Evolutionary conservation across 2,113 vertebrate genomes (phyloP).

Genomic region (Seriola dumerili): DNA sequence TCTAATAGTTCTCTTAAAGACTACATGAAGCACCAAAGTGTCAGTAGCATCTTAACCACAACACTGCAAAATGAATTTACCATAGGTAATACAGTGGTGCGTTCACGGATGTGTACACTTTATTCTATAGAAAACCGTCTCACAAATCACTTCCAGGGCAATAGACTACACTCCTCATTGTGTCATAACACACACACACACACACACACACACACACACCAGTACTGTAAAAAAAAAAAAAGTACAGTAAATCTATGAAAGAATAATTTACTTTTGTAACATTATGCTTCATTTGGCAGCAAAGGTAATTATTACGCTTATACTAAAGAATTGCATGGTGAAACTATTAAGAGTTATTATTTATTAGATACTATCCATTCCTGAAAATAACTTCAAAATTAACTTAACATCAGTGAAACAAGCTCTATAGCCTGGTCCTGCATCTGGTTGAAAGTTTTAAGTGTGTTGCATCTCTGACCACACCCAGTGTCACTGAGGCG

Average conservation of each 20-base stretch:
- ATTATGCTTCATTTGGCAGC: too few species aligned
- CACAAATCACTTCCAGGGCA: background rate
- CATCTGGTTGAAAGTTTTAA: background rate
- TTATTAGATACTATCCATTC: too few species aligned
- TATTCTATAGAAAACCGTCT: background rate
- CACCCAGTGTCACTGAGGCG: background rate
- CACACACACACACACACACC: background rate
- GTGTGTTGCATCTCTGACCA: background rate
- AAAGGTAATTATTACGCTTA: too few species aligned
- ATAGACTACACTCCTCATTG: too few species aligned
- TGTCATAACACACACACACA: background rate
- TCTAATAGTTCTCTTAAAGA: background rate
- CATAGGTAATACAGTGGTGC: background rate
- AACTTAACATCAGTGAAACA: background rate
- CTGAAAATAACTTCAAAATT: background rate
- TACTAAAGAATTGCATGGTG: too few species aligned
- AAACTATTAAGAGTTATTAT: too few species aligned
- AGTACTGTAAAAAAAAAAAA: too few species aligned
- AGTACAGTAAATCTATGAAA: too few species aligned
- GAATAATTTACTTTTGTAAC: too few species aligned
- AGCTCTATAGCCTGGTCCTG: too few species aligned
- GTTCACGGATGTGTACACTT: background rate
- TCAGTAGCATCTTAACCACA: background rate
- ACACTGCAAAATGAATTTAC: too few species aligned
- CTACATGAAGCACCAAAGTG: background rate